A percentile compares a stretch with the other conserved stretches of the same genome.
These are phyloP conservation scores for Lutjanus erythropterus DNA, from an alignment of 2,113 vertebrate genomes.

Conservation along the genomic window DNA sequence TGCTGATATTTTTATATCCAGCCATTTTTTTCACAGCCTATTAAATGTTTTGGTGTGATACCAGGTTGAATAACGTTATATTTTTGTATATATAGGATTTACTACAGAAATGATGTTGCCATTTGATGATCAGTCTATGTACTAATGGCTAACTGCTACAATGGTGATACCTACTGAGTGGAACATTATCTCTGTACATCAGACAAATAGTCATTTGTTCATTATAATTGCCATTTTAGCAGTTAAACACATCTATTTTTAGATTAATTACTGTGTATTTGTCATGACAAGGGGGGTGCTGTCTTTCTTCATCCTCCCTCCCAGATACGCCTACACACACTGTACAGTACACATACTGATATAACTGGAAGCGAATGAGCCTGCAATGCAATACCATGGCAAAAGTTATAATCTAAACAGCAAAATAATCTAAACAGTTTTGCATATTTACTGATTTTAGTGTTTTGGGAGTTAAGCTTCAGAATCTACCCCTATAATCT, in stretches of 20 bases:
- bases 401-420: not conserved
- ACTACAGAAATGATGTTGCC: no score
- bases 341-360: not conserved
- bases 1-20: no score
- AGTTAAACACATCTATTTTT: not conserved
- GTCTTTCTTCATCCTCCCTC: not conserved
- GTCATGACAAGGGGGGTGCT: not conserved
- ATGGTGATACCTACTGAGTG: not conserved
- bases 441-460: not conserved
- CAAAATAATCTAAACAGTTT: not conserved
- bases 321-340: not conserved
- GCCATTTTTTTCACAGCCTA: no score
- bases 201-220: not conserved
- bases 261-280: not conserved
- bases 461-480: not conserved
- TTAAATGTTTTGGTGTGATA: no score
- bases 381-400: not conserved
- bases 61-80: no score
- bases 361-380: not conserved
- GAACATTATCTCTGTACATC: not conserved
- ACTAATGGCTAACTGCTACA: not conserved
- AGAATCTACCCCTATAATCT: not conserved
- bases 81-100: no score
- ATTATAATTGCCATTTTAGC: not conserved
- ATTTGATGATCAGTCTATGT: no score